phyloP scores from a whole-genome alignment of 53 echinoderm and acorn worm species.

The Holothuria leucospilota region DNA sequence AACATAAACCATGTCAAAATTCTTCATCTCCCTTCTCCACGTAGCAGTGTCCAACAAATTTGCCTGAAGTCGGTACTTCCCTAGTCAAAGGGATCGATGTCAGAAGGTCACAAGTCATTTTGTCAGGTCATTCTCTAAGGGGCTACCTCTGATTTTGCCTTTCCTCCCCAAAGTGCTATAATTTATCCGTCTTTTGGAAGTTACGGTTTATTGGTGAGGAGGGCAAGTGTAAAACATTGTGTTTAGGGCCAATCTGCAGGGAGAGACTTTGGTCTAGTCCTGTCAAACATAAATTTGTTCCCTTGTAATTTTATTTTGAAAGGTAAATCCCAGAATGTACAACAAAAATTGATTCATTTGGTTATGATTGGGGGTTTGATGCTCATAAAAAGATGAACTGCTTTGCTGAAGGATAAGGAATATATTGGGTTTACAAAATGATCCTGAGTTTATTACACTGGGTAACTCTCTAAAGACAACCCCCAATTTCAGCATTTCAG shows the following conservation, averaged over 20 bases:
- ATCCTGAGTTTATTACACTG: too few species aligned
- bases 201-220: constrained; percentile 12
- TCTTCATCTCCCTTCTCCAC: background rate
- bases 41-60: constrained; percentile 11
- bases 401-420: constrained; percentile 14
- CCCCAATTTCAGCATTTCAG: too few species aligned
- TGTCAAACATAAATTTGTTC: constrained; percentile 15
- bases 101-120: constrained; percentile 11
- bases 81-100: constrained; percentile 36
- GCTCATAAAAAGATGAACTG: constrained; percentile 21
- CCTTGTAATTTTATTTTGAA: constrained; percentile 34
- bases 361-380: constrained; percentile 23
- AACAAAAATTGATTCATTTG: constrained; percentile 41
- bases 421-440: background rate
- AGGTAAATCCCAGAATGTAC: background rate
- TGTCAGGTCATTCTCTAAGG: constrained; percentile 15
- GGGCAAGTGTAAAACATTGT: constrained; percentile 22
- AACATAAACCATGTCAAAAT: background rate
- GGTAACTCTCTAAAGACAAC: too few species aligned
- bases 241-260: constrained; percentile 14
- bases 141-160: constrained; percentile 8
- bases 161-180: constrained; percentile 35
- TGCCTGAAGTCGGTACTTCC: constrained; percentile 22
- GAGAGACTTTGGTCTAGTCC: background rate
- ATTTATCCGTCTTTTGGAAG: constrained; percentile 1